Evolutionary conservation across 2,797 vertebrate genomes (phyloP).

Genomic region (Poliocrania exsul): DNA sequence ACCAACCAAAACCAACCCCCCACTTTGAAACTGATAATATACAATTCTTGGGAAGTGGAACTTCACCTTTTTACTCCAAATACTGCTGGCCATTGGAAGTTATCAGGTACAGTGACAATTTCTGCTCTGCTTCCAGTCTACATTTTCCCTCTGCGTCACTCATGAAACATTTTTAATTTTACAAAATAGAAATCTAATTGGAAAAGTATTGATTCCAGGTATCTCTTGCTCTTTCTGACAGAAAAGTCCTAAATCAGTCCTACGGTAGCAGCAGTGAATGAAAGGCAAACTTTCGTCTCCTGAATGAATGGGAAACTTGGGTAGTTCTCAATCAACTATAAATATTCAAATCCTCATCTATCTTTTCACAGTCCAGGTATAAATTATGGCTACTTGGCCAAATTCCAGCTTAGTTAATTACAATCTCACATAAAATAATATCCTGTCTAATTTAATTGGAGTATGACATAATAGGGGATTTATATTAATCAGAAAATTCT

Average conservation of each 20-base stretch:
- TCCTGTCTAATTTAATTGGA: slow-evolving; percentile 45
- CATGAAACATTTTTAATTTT: slow-evolving; percentile 58
- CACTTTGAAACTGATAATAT: not conserved
- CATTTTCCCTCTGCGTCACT: slow-evolving; percentile 17
- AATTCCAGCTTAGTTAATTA: slow-evolving; percentile 51
- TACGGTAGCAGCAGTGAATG: not conserved
- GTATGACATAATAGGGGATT: slow-evolving; percentile 35
- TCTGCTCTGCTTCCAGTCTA: slow-evolving; percentile 6
- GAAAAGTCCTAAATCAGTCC: not conserved
- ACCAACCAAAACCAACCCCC: not conserved
- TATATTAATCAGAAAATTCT: slow-evolving; percentile 25
- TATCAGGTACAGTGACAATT: slow-evolving; percentile 23
- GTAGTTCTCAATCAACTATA: not conserved
- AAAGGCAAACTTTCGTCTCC: not conserved
- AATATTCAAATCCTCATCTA: not conserved
- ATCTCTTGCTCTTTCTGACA: slow-evolving; percentile 15
- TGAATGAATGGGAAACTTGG: not conserved
- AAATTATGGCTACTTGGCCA: slow-evolving; percentile 33
- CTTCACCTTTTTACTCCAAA: slow-evolving; percentile 24
- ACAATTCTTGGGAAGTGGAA: not conserved
- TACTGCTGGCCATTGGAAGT: not conserved
- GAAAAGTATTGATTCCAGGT: slow-evolving; percentile 52
- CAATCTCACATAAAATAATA: slow-evolving; percentile 36
- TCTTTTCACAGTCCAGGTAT: not conserved
- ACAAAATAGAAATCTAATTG: slow-evolving; percentile 63